Evolutionary conservation across 2,888 invertebrate genomes (phyloP).

Genomic region (Leucophenga montana): DNA sequence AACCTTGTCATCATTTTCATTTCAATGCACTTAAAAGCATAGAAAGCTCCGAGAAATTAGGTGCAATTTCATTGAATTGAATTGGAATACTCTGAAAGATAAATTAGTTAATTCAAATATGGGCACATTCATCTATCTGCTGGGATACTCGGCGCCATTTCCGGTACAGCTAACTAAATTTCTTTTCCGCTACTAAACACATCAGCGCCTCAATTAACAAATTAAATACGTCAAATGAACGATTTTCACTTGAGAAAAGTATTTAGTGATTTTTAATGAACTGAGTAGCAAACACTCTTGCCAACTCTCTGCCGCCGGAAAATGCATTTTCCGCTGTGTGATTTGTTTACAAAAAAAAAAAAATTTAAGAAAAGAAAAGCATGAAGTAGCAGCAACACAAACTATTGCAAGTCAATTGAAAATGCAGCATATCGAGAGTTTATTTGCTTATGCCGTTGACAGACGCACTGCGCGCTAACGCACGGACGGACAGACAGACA

Average conservation of each 20-base stretch:
- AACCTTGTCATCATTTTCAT: no score
- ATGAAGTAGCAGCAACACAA: background rate
- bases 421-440: conserved; percentile 20
- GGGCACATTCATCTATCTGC: background rate
- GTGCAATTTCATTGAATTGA: conserved; percentile 19
- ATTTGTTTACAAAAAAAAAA: conserved; percentile 32
- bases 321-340: conserved; percentile 16
- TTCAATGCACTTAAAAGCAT: no score
- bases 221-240: background rate
- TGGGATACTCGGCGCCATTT: background rate
- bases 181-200: conserved; percentile 6
- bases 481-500: background rate
- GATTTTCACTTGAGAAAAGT: background rate
- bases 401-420: conserved; percentile 17
- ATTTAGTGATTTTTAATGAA: conserved; percentile 39
- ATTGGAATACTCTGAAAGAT: background rate
- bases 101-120: no score
- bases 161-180: background rate
- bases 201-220: conserved; percentile 38
- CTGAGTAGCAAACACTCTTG: background rate
- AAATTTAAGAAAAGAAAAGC: no score
- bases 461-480: conserved; percentile 24
- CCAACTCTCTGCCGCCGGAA: conserved; percentile 1
- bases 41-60: background rate
- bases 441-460: conserved; percentile 40